Base-by-base conservation (phyloP, 2,113 vertebrate genomes). In the Neodon shergylaensis region DNA sequence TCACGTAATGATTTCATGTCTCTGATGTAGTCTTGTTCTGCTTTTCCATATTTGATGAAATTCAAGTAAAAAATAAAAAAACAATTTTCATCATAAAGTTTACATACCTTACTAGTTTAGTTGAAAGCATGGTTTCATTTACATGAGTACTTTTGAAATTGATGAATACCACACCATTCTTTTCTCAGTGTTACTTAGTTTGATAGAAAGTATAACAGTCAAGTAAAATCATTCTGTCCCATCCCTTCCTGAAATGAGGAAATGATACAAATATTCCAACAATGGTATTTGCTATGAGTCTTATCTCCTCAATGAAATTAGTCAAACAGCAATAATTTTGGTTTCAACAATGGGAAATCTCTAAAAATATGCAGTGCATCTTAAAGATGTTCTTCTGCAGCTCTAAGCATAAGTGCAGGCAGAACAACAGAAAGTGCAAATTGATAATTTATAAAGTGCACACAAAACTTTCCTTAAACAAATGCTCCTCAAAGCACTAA, bases 301-400 rank as follows among this genome's bases (percentile, higher is more conserved):
- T 95, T 77, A 96, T 61, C 8, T 5, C 3, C 44, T 94, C 33
- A 83, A 0, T 79, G 74, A 95, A 96, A 96, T 58, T 61, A 95
- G 14, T 1, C 11, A 3, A 79, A 6, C 7, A 85, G 11, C 19
- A n/a, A 86, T 88, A 61, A 61, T 77, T 28, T 8, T 14, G 42
- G 8, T 31, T 39, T 76, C 10, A 74, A 94, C 94, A 95, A 1
- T 2, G 72, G 42, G 4, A 73, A 93, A 28, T 78, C 39, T 85
- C 7, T 49, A 77, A 68, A 24, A 42, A 16, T 49, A 6, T 63
- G 10, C 19, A 42, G 12, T 31, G 36, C 7, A 49, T 36, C 3
- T 39, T 63, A n/a, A 61, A 79, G 44, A 39, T 5, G 42, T 61
- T 82, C 11, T 28, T 36, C 16, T 78, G 14, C 14, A 77, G 33